Conservation (phyloP, 2,113 vertebrate genomes). For the Oxyura jamaicensis region DNA sequence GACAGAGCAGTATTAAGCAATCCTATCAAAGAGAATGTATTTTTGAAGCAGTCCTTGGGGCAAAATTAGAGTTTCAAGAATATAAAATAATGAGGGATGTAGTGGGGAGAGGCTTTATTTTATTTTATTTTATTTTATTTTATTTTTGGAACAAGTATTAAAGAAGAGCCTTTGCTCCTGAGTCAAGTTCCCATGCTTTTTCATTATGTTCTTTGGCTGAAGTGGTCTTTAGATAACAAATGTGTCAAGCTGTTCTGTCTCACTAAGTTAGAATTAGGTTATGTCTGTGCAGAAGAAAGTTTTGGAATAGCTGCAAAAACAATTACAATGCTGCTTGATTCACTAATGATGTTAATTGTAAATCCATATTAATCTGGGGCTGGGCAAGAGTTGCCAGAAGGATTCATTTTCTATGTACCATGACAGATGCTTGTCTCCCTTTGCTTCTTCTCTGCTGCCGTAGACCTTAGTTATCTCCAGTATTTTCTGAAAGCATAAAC, state of each 20-base stretch:
- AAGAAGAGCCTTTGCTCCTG: slow-evolving; percentile 65
- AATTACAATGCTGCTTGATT: slow-evolving; percentile 46
- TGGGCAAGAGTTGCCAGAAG: slow-evolving; percentile 60
- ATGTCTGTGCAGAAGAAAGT: slow-evolving; percentile 62
- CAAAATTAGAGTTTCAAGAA: slow-evolving; percentile 59
- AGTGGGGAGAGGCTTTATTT: slow-evolving; percentile 35
- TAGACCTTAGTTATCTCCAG: slow-evolving; percentile 3
- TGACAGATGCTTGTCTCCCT: slow-evolving; percentile 29
- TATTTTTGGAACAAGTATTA: slow-evolving; percentile 62
- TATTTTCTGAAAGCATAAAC: slow-evolving; percentile 39
- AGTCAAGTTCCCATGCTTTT: slow-evolving; percentile 76
- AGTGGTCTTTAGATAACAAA: slow-evolving; percentile 74
- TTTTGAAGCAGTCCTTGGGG: slow-evolving; percentile 59
- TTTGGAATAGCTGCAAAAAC: slow-evolving; percentile 70
- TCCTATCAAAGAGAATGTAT: slow-evolving; percentile 51
- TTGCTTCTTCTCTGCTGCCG: slow-evolving; percentile 34
- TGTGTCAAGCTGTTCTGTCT: slow-evolving; percentile 73
- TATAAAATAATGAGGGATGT: slow-evolving; percentile 54
- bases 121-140: no score
- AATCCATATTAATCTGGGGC: slow-evolving; percentile 66
- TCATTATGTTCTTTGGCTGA: slow-evolving; percentile 74
- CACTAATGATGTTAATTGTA: slow-evolving; percentile 63
- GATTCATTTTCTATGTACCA: slow-evolving; percentile 47
- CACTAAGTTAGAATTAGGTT: slow-evolving; percentile 64
- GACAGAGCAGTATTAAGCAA: slow-evolving; percentile 49